Conservation (phyloP, 2,888 invertebrate species). For the Tanytarsus gracilentus region DNA sequence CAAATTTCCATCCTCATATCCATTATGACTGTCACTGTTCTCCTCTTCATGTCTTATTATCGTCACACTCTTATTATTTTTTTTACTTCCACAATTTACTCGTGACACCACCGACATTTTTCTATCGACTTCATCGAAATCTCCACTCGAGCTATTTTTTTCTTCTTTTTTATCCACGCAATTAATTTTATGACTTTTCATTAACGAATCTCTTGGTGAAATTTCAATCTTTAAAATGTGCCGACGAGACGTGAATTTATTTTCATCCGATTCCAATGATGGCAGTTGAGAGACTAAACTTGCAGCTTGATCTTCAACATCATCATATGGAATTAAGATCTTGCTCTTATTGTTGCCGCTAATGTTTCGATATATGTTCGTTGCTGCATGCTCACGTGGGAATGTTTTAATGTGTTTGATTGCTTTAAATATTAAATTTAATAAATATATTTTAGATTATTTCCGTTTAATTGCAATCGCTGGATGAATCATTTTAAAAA, state of each 20-base stretch:
- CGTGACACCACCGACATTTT: slow-evolving; percentile 5
- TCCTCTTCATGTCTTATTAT: background rate
- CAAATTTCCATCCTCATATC: slow-evolving; percentile 3
- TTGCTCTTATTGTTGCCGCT: no score
- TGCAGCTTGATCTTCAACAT: no score
- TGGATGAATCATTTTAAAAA: no score
- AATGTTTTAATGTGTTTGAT: no score
- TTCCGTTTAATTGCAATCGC: no score
- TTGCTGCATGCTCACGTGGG: no score
- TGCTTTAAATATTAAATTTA: no score
- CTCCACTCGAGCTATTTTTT: background rate
- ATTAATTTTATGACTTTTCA: background rate
- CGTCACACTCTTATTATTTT: background rate
- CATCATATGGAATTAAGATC: no score
- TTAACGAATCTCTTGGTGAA: background rate
- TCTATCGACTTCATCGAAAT: background rate
- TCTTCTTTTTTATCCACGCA: background rate
- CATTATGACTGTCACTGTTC: background rate
- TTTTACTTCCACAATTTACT: background rate
- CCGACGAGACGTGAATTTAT: background rate
- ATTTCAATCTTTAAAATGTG: slow-evolving; percentile 14
- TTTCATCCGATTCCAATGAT: slow-evolving; percentile 13
- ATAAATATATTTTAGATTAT: no score
- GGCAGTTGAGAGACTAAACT: background rate
- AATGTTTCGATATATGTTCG: no score